Conservation (phyloP, 2,113 vertebrate genomes). For the Phocoena sinus region DNA sequence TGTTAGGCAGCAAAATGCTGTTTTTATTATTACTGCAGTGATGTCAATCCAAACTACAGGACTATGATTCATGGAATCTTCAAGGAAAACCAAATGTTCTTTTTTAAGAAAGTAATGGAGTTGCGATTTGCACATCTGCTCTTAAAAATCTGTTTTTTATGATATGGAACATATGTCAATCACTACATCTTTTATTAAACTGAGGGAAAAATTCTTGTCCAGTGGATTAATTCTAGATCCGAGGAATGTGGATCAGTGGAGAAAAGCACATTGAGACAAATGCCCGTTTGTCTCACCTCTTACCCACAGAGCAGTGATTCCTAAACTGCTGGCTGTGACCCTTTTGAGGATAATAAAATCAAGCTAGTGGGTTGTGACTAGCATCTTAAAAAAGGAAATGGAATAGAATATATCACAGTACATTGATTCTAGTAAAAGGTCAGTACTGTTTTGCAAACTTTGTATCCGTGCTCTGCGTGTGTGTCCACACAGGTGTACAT, state of each 20-base stretch:
- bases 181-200: constrained; percentile 49
- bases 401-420: background rate
- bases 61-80: constrained; percentile 56
- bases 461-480: background rate
- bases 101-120: constrained; percentile 68
- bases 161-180: constrained; percentile 61
- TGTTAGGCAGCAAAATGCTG: constrained; percentile 19
- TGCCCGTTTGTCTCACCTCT: background rate
- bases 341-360: background rate
- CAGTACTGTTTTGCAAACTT: background rate
- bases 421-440: background rate
- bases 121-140: constrained; percentile 63
- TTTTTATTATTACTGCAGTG: constrained; percentile 52
- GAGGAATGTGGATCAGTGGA: background rate
- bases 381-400: background rate
- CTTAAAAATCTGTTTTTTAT: constrained; percentile 63
- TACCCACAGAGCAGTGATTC: background rate
- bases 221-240: constrained; percentile 37
- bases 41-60: constrained; percentile 60
- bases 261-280: background rate
- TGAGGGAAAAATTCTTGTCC: constrained; percentile 39
- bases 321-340: background rate
- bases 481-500: rapidly evolving
- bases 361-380: background rate
- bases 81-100: constrained; percentile 48